Conservation (phyloP, 2,888 invertebrate genomes). For the Pristionchus entomophagus region DNA sequence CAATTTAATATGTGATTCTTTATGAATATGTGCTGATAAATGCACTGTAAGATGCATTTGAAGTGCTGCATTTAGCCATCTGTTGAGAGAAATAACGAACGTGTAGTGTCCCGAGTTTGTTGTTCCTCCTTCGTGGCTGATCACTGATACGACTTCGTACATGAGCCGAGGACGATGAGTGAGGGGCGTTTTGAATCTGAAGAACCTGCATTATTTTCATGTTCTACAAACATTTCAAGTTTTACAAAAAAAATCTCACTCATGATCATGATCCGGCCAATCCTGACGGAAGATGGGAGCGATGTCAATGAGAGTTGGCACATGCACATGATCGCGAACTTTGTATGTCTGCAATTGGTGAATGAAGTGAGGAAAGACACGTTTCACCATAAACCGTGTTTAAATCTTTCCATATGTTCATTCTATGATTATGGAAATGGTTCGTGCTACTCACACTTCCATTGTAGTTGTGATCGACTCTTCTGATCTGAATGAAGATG, state of each 20-base stretch:
- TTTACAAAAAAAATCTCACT: neutral
- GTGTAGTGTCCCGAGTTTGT: neutral
- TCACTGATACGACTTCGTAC: neutral
- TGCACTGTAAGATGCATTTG: too few relatives aligned
- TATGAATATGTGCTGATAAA: too few relatives aligned
- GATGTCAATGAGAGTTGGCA: neutral
- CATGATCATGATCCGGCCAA: neutral
- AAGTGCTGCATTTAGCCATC: too few relatives aligned
- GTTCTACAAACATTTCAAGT: neutral
- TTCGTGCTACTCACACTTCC: neutral
- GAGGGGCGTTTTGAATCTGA: neutral
- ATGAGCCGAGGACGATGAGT: neutral
- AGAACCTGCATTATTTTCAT: neutral
- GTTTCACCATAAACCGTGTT: too few relatives aligned
- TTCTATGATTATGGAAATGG: too few relatives aligned
- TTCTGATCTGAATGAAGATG: neutral
- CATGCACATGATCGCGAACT: neutral
- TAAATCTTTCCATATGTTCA: too few relatives aligned
- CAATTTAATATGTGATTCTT: too few relatives aligned
- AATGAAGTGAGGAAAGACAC: neutral
- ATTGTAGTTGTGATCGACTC: neutral
- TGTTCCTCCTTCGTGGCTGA: neutral
- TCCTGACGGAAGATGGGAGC: neutral
- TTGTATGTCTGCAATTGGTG: neutral
- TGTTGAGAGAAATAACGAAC: neutral